These are phyloP conservation scores for Psylliodes chrysocephalus DNA, from an alignment of 2,888 invertebrate genomes.

Conservation along the genomic window DNA sequence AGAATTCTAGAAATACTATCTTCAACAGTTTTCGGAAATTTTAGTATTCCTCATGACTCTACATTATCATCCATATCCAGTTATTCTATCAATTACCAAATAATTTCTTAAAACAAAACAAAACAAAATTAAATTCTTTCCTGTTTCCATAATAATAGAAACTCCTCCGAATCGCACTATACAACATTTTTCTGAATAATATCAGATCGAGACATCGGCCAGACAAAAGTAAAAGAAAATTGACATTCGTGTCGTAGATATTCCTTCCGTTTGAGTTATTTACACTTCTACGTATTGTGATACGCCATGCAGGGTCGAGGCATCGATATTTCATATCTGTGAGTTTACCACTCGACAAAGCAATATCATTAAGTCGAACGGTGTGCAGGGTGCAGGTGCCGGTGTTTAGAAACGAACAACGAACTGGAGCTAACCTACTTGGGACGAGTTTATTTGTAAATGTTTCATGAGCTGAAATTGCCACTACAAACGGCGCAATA, in stretches of 20 bases:
- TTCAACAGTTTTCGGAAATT: too few relatives aligned
- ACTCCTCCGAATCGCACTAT: too few relatives aligned
- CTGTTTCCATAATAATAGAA: too few relatives aligned
- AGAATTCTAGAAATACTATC: too few relatives aligned
- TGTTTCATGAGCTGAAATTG: background rate
- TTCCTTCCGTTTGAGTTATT: background rate
- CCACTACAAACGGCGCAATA: background rate
- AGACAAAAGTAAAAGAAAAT: background rate
- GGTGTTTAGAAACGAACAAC: too few relatives aligned
- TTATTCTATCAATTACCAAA: too few relatives aligned
- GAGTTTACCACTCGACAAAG: background rate
- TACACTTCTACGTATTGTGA: background rate
- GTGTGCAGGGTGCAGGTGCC: too few relatives aligned
- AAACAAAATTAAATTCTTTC: too few relatives aligned
- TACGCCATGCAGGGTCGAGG: background rate
- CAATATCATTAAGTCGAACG: background rate
- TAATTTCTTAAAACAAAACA: too few relatives aligned
- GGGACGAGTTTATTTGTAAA: background rate
- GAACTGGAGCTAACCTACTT: background rate
- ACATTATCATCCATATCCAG: too few relatives aligned
- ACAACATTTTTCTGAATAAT: too few relatives aligned
- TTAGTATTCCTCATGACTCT: too few relatives aligned
- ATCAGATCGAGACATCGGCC: background rate
- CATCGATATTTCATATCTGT: constrained; percentile 1
- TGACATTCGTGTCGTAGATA: background rate